Evolutionary conservation across 64 coral and sea anemone species (phyloP).

Genomic region (Stylophora pistillata): DNA sequence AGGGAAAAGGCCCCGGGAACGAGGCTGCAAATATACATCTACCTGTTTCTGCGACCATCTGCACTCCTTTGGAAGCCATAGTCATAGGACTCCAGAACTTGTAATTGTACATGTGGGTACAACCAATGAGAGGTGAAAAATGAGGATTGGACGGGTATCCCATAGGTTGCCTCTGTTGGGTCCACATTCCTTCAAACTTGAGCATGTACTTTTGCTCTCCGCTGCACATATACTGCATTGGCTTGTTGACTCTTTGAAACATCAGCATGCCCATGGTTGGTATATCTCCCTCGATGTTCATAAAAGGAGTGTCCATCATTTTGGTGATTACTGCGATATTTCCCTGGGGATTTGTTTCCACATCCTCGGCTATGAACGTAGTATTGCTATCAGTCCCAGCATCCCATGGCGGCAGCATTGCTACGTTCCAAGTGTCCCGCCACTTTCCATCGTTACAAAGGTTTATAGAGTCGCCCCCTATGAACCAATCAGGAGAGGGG

Average conservation of each 20-base stretch:
- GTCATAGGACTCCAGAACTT: conserved; percentile 20
- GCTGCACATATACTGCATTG: not conserved
- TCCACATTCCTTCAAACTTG: conserved; percentile 13
- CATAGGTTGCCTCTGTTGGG: not conserved
- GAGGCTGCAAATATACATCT: not conserved
- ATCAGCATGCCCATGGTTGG: not conserved
- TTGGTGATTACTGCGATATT: not conserved
- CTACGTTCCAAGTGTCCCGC: not conserved
- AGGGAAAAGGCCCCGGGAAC: too few species aligned
- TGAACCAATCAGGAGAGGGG: conserved; percentile 62
- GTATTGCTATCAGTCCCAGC: conserved; percentile 15
- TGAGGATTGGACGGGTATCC: not conserved
- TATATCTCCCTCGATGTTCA: not conserved
- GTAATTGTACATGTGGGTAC: conserved; percentile 20
- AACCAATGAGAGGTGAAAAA: conserved; percentile 1
- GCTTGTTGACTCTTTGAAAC: not conserved
- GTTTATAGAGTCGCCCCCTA: not conserved
- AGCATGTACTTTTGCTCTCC: not conserved
- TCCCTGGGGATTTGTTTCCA: not conserved
- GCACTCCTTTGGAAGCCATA: not conserved
- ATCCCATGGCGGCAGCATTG: conserved; percentile 2
- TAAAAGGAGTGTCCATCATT: not conserved
- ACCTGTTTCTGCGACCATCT: conserved; percentile 20
- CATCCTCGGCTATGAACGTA: not conserved
- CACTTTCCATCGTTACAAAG: conserved; percentile 16